These are phyloP conservation scores for Mythimna impura DNA, from an alignment of 2,888 invertebrate genomes.

Conservation along the genomic window DNA sequence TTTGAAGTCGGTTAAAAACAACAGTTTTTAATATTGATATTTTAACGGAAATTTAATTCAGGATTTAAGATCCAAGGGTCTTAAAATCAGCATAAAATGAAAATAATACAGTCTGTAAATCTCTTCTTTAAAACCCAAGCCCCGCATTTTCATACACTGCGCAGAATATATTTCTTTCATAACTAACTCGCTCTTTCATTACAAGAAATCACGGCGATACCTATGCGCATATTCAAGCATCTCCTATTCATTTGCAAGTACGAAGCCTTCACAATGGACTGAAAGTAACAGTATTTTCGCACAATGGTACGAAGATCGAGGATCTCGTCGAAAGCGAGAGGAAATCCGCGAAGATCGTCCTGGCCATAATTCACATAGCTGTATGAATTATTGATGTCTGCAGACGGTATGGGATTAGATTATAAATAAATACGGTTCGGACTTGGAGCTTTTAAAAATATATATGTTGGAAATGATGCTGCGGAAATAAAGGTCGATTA, in stretches of 20 bases:
- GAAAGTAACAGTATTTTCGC: conserved; percentile 55
- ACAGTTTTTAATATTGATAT: not conserved
- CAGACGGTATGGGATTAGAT: conserved; percentile 64
- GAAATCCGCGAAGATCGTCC: conserved; percentile 79
- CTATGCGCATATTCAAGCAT: conserved; percentile 57
- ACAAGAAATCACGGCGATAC: conserved; percentile 49
- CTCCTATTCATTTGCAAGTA: conserved; percentile 50
- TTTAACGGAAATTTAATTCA: not conserved
- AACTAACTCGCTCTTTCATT: conserved; percentile 51
- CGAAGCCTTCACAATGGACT: conserved; percentile 44
- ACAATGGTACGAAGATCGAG: conserved; percentile 57
- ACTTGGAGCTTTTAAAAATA: conserved; percentile 48
- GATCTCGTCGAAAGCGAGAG: conserved; percentile 71
- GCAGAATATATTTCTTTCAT: conserved; percentile 32
- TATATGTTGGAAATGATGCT: conserved; percentile 35
- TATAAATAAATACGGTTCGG: conserved; percentile 65
- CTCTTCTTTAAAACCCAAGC: not conserved
- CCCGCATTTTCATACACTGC: not conserved
- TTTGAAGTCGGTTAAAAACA: too few relatives aligned
- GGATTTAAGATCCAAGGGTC: not conserved
- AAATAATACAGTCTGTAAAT: conserved; percentile 22
- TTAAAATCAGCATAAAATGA: conserved; percentile 16
- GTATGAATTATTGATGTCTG: conserved; percentile 85
- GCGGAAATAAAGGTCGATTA: conserved; percentile 38
- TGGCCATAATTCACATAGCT: conserved; percentile 78